Evolutionary conservation across 2,888 invertebrate genomes (phyloP).

Genomic region (Diplolepis rosae): DNA sequence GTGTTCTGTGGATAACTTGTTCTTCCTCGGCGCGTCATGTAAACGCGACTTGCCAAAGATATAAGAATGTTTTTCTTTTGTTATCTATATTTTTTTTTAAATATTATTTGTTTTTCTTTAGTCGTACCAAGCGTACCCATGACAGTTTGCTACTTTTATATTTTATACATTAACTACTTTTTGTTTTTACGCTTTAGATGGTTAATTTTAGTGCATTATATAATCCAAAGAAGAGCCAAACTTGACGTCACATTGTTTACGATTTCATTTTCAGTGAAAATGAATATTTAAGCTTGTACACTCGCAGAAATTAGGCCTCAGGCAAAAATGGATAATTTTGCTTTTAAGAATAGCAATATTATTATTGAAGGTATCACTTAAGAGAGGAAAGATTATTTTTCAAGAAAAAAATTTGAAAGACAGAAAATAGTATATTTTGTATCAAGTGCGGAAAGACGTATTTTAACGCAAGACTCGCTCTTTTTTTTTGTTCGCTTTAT

Average conservation of each 20-base stretch:
- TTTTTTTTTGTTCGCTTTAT: too few relatives aligned
- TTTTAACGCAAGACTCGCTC: too few relatives aligned
- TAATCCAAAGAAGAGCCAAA: conserved; percentile 26
- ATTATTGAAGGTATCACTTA: too few relatives aligned
- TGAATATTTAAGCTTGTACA: not conserved
- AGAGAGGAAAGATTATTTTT: too few relatives aligned
- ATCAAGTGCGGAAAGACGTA: too few relatives aligned
- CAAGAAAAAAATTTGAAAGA: too few relatives aligned
- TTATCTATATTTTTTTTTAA: not conserved
- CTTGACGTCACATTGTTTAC: not conserved
- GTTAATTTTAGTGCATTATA: not conserved
- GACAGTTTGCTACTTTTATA: conserved; percentile 28
- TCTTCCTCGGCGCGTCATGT: conserved; percentile 6
- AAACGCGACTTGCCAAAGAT: not conserved
- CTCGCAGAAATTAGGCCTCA: too few relatives aligned
- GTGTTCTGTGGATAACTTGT: conserved; percentile 18
- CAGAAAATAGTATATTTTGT: too few relatives aligned
- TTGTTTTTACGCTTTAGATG: not conserved
- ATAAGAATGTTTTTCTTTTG: not conserved
- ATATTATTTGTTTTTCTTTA: not conserved
- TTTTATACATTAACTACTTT: not conserved
- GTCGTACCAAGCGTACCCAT: not conserved
- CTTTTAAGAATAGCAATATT: too few relatives aligned
- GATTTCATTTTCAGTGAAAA: not conserved
- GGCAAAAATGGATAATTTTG: too few relatives aligned